phyloP scores from a whole-genome alignment of 1,140 invertebrate genomes.

The Neodiprion fabricii region DNA sequence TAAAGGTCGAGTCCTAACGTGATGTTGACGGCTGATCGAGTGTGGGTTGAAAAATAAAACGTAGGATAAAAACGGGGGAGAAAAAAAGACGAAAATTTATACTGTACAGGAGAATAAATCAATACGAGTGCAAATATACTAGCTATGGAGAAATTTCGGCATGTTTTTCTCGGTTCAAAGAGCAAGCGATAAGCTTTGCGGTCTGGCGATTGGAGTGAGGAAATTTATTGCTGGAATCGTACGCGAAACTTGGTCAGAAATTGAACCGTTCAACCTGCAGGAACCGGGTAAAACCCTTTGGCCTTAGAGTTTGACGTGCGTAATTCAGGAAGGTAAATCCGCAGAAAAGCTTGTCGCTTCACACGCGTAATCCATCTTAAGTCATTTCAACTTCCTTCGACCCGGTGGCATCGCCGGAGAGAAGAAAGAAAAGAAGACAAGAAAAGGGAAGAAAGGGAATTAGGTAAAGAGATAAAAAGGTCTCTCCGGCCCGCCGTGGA shows the following conservation, averaged over 20 bases:
- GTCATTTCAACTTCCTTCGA: neutral
- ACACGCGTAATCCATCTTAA: slow-evolving; percentile 7
- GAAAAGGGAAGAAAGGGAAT: too few relatives aligned
- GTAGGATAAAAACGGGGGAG: too few relatives aligned
- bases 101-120: neutral
- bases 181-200: too few relatives aligned
- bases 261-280: too few relatives aligned
- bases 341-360: neutral
- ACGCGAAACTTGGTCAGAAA: too few relatives aligned
- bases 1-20: neutral
- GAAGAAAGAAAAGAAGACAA: neutral
- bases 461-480: neutral
- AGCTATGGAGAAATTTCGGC: too few relatives aligned
- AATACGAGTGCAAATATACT: neutral
- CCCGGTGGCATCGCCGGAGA: neutral
- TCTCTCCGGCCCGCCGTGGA: neutral
- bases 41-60: neutral
- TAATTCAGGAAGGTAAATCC: neutral
- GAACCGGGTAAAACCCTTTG: too few relatives aligned
- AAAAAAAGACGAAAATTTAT: neutral
- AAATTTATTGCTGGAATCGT: too few relatives aligned
- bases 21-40: neutral
- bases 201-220: too few relatives aligned
- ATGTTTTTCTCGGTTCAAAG: too few relatives aligned
- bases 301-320: neutral